Percentiles rank a stretch among this genome's conserved stretches.
These are phyloP conservation scores for Rhipidura dahli DNA, from an alignment of 2,113 vertebrate genomes.

Conservation along the genomic window DNA sequence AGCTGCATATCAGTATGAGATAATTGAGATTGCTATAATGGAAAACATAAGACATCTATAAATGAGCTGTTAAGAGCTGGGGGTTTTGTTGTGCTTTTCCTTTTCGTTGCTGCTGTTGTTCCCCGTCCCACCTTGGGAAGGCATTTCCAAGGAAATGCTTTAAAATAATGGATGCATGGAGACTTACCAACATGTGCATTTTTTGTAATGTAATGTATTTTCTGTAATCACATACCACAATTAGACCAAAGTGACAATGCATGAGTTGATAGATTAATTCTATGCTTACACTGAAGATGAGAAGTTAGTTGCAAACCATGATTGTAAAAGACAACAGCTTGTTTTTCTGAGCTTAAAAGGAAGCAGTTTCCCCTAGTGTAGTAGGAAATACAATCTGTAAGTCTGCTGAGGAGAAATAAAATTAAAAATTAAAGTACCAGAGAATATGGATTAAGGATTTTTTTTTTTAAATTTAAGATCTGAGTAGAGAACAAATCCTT, in stretches of 20 bases:
- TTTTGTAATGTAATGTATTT: neutral
- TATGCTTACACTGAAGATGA: neutral
- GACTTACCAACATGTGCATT: neutral
- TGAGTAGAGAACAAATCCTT: neutral
- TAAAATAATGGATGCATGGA: neutral
- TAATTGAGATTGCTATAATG: neutral
- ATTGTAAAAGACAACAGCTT: neutral
- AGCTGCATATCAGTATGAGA: neutral
- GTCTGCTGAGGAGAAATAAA: neutral
- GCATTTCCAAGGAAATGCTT: neutral
- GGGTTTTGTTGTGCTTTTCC: accelerated
- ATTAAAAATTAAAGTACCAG: neutral
- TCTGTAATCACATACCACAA: neutral
- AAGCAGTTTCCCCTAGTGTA: neutral
- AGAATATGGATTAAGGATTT: neutral
- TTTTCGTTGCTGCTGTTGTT: neutral
- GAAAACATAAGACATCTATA: neutral
- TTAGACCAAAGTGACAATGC: neutral
- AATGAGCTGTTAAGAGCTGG: neutral
- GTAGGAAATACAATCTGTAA: neutral
- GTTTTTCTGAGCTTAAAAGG: neutral
- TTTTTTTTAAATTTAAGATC: neutral
- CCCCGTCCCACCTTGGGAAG: neutral
- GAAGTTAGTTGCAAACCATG: neutral
- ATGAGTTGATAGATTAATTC: neutral